Conservation (phyloP, 2,888 invertebrate species). For the Rosalia funebris region DNA sequence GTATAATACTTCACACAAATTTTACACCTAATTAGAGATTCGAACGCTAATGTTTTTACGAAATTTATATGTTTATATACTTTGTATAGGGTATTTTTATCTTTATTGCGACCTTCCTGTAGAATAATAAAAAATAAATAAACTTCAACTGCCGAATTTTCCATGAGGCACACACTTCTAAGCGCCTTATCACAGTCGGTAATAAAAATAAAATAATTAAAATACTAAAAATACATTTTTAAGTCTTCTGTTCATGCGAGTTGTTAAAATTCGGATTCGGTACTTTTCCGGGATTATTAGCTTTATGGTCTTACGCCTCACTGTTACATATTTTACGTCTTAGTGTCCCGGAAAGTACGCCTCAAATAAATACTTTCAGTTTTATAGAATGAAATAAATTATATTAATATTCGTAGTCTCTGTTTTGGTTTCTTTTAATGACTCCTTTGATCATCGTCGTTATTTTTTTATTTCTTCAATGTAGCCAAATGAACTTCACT, state of each 20-base stretch:
- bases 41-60: not conserved
- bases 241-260: not conserved
- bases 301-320: too few relatives aligned
- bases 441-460: too few relatives aligned
- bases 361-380: too few relatives aligned
- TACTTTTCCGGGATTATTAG: too few relatives aligned
- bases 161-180: not conserved
- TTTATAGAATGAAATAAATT: too few relatives aligned
- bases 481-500: too few relatives aligned
- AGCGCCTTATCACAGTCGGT: not conserved
- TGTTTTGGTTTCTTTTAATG: too few relatives aligned
- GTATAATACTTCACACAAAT: too few relatives aligned
- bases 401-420: too few relatives aligned
- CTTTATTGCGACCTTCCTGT: slow-evolving; percentile 2
- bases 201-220: slow-evolving; percentile 2
- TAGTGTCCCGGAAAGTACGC: too few relatives aligned
- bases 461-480: too few relatives aligned
- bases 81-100: not conserved
- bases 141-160: not conserved
- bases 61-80: not conserved
- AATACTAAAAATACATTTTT: not conserved
- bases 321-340: too few relatives aligned
- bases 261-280: not conserved
- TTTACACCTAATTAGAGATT: not conserved
- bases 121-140: slow-evolving; percentile 2